phyloP scores from a whole-genome alignment of 2,113 vertebrate genomes.

The Oncorhynchus masou region DNA sequence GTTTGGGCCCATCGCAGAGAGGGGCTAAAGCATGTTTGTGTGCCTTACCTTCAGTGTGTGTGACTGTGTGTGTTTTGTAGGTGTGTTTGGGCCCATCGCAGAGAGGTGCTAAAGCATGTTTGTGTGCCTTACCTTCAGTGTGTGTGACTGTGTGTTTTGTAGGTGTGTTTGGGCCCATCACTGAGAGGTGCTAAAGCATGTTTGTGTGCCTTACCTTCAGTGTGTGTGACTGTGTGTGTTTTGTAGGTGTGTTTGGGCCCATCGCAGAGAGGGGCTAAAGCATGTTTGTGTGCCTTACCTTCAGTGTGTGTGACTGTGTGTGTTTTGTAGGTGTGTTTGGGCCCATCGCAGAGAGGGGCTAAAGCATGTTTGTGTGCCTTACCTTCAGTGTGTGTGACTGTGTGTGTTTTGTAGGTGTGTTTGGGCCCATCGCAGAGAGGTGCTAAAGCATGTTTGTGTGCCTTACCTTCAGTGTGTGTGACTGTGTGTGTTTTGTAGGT shows the following conservation, averaged over 20 bases:
- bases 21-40: slow-evolving; percentile 42
- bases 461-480: neutral
- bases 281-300: too few species aligned
- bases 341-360: slow-evolving; percentile 33
- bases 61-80: too few species aligned
- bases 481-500: too few species aligned
- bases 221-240: neutral
- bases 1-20: slow-evolving; percentile 16
- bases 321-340: slow-evolving; percentile 25
- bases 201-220: neutral
- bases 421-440: slow-evolving; percentile 19
- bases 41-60: neutral
- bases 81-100: too few species aligned
- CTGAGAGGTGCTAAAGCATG: too few species aligned
- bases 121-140: neutral
- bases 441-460: slow-evolving; percentile 37
- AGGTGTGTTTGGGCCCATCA: too few species aligned
- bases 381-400: neutral
- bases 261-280: too few species aligned
- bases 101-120: too few species aligned
- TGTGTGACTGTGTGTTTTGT: too few species aligned
- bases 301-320: neutral
- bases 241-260: too few species aligned
- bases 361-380: slow-evolving; percentile 10
- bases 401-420: slow-evolving; percentile 23